Conservation (phyloP, 1,140 invertebrate genomes). For the Temnothorax nylanderi region DNA sequence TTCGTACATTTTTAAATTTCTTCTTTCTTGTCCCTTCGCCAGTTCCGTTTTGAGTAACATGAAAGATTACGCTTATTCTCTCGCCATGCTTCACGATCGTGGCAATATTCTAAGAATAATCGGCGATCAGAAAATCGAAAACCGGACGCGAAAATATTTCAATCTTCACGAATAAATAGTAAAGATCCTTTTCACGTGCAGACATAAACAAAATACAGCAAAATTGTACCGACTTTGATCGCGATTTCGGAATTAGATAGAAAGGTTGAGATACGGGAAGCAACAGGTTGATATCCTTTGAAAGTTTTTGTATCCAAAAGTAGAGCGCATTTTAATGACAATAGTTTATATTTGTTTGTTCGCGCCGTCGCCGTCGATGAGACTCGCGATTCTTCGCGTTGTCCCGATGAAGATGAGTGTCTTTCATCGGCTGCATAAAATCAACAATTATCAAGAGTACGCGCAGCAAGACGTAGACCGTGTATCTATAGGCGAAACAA, state of each 20-base stretch:
- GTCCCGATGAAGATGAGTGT: not conserved
- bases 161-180: not conserved
- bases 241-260: not conserved
- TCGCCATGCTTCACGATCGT: not conserved
- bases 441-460: conserved; percentile 12
- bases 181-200: not conserved
- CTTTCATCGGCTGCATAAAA: conserved; percentile 22
- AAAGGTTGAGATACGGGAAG: not conserved
- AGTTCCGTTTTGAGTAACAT: not conserved
- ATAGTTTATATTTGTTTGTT: not conserved
- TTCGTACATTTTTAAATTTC: not conserved
- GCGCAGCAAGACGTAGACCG: no score
- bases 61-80: not conserved
- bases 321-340: not conserved
- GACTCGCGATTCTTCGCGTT: not conserved
- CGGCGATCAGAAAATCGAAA: not conserved
- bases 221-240: not conserved
- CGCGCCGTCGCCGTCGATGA: not conserved
- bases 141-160: not conserved
- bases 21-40: not conserved
- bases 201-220: no score
- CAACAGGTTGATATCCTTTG: not conserved
- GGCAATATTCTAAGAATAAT: not conserved
- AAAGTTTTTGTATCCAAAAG: not conserved
- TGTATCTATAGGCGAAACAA: no score